Percentiles rank a stretch among this genome's conserved stretches.
These are phyloP conservation scores for Myrmecobius fasciatus DNA, from an alignment of 2,113 vertebrate species.

Conservation along the genomic window DNA sequence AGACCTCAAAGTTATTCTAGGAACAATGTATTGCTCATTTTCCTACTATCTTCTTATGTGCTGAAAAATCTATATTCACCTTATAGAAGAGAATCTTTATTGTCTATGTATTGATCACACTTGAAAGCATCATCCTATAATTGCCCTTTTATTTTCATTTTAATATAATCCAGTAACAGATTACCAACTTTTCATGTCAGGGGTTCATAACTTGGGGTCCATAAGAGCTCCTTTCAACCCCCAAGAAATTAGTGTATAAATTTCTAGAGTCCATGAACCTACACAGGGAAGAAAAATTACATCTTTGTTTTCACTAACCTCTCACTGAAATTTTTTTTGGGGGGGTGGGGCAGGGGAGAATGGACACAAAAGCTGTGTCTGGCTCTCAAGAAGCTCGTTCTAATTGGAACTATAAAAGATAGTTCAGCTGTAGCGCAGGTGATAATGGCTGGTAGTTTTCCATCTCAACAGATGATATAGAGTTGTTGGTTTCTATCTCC, in stretches of 20 bases:
- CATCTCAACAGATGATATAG: neutral
- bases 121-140: neutral
- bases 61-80: neutral
- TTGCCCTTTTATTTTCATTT: neutral
- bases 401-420: neutral
- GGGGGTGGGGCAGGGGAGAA: neutral
- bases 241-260: neutral
- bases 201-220: neutral
- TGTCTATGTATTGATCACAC: neutral
- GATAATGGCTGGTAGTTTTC: neutral
- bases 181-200: neutral
- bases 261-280: neutral
- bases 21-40: neutral
- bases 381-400: neutral
- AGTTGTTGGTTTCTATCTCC: neutral
- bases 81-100: neutral
- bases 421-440: neutral
- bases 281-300: neutral
- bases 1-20: neutral
- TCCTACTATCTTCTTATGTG: neutral
- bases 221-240: neutral
- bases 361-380: too few species aligned
- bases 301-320: neutral
- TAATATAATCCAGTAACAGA: neutral
- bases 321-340: neutral